These are phyloP conservation scores for Daphoenositta chrysoptera DNA, from an alignment of 2,113 vertebrate species.

Conservation along the genomic window DNA sequence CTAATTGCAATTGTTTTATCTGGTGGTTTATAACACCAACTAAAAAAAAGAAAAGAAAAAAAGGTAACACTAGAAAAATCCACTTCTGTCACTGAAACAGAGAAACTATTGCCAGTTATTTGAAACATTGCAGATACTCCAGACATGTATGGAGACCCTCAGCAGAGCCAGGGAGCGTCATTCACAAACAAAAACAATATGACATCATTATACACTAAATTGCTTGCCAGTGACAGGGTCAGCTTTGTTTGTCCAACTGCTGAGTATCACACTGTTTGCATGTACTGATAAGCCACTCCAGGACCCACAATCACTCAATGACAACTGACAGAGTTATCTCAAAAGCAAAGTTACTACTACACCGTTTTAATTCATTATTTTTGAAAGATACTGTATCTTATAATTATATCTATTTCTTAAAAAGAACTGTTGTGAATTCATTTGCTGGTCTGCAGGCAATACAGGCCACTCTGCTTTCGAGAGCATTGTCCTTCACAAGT, in stretches of 20 bases:
- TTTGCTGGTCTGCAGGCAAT: background rate
- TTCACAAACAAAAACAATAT: background rate
- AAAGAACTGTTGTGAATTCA: background rate
- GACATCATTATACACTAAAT: conserved; percentile 5
- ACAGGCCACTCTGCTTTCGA: background rate
- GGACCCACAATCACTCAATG: background rate
- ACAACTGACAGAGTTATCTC: background rate
- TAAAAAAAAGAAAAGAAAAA: too few species aligned
- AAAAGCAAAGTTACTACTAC: background rate
- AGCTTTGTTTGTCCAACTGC: conserved; percentile 9
- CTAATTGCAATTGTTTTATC: background rate
- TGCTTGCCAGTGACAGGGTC: background rate
- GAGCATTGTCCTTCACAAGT: background rate
- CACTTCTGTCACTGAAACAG: background rate
- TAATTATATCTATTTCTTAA: background rate
- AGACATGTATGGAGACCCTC: background rate
- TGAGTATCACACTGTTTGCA: background rate
- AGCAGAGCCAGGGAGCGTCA: background rate
- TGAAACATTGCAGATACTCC: background rate
- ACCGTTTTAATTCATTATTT: background rate
- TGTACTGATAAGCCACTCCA: background rate
- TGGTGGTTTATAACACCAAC: background rate
- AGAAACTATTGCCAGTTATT: background rate
- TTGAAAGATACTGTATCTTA: background rate
- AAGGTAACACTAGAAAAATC: background rate